Evolutionary conservation across 2,113 vertebrate genomes (phyloP), one percentile per base, ranked within the genome.

Genomic region (Hoplias malabaricus): DNA sequence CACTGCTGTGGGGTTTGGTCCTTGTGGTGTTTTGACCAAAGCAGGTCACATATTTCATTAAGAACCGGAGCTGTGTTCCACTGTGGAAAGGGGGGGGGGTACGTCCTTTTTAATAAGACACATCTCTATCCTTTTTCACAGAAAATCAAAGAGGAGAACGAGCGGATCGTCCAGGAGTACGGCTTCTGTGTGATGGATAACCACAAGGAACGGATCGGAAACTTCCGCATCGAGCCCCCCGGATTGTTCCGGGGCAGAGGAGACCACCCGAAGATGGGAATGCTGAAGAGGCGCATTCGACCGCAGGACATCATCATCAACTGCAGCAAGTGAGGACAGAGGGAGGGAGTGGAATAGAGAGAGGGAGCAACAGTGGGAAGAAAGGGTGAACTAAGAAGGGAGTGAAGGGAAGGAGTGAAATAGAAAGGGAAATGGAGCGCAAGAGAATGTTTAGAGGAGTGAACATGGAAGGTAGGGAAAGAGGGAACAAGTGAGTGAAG

Each of bases 191-290:
- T 98, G 80, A 99, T 99, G 97, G 97, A 99, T 89, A 97, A 96
- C 85, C 97, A 99, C 90, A 96, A 91, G 88, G 96, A 99, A 83
- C 93, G 96, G 61, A 98, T 99, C 61, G 97, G 95, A 73, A 99
- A 99, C 91, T 99, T 98, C 69, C 96, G 96, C 82, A 98, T 98
- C 73, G 97, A 99, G 54, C 97, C 97, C 0, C 97, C 96, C 0
- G 96, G 97, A 38, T 94, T 99, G 42, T 99, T 99, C 87, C 90
- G 96, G 66, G 97, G 97, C 68, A 93, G 96, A 66, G 97, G 97
- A 3, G 95, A 99, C 89, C 97, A 99, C 83, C 97, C 97, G 3
- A 99, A 99, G 83, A 98, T 98, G 95, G 97, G 96, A 80, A 99
- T 97, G 94, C 84, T 99, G 85, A 99, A 99, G 84, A 93, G 94